Conservation (phyloP, 2,888 invertebrate genomes). For the Congeria kusceri region DNA sequence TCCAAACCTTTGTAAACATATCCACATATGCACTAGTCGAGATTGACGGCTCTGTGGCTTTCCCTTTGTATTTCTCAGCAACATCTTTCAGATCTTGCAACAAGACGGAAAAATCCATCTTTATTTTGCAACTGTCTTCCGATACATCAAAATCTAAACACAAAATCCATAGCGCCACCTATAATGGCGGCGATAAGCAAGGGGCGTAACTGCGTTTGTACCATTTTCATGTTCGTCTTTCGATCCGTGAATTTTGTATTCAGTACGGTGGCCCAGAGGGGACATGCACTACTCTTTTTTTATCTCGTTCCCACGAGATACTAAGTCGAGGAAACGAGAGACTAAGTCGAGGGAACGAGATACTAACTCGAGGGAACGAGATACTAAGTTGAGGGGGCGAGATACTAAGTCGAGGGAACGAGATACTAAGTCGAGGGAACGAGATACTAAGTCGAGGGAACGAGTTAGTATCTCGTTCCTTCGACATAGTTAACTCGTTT, state of each 20-base stretch:
- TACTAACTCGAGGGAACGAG: too few relatives aligned
- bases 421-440: too few relatives aligned
- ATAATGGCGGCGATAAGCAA: conserved; percentile 15
- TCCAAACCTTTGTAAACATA: conserved; percentile 72
- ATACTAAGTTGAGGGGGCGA: too few relatives aligned
- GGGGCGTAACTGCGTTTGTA: conserved; percentile 36
- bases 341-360: too few relatives aligned
- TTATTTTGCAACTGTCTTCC: conserved; percentile 42
- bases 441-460: too few relatives aligned
- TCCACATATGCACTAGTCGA: conserved; percentile 71
- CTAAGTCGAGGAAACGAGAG: too few relatives aligned
- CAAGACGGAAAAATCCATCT: conserved; percentile 76
- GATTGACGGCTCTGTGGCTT: conserved; percentile 66
- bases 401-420: too few relatives aligned
- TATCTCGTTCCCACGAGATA: too few relatives aligned
- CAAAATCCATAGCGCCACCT: conserved; percentile 53
- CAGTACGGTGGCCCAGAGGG: too few relatives aligned
- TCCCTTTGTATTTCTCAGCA: conserved; percentile 72
- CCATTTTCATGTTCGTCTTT: conserved; percentile 32
- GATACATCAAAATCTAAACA: conserved; percentile 73
- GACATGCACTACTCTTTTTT: too few relatives aligned
- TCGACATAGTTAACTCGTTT: too few relatives aligned
- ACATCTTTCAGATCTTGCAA: conserved; percentile 75
- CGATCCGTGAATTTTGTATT: conserved; percentile 5
- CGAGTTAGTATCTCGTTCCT: too few relatives aligned